These are phyloP conservation scores for Archivesica marissinica DNA, from an alignment of 1,140 invertebrate genomes.

Conservation along the genomic window DNA sequence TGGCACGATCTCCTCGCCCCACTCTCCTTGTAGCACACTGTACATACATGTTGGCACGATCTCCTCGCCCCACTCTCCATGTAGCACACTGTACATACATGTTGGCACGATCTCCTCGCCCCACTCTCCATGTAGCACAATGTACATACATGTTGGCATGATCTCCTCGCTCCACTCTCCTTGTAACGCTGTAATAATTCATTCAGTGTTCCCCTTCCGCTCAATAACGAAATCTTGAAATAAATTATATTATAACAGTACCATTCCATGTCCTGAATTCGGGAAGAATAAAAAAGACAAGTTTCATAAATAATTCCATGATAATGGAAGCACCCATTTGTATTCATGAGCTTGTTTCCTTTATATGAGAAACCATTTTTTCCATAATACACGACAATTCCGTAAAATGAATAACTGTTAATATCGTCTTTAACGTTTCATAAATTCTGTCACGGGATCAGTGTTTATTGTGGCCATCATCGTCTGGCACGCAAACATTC, in stretches of 20 bases:
- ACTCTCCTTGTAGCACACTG: no score
- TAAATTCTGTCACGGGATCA: neutral
- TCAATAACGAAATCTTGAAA: neutral
- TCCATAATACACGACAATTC: neutral
- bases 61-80: no score
- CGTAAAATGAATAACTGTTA: slow-evolving; percentile 8
- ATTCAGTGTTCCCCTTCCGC: neutral
- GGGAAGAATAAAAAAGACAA: neutral
- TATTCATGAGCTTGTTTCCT: slow-evolving; percentile 8
- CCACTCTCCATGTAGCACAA: no score
- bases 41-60: no score
- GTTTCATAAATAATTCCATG: neutral
- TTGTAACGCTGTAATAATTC: no score
- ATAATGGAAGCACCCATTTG: neutral
- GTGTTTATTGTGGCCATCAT: neutral
- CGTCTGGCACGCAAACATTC: neutral
- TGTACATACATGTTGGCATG: no score
- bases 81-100: no score
- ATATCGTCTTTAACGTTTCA: slow-evolving; percentile 2
- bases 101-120: no score
- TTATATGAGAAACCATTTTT: neutral
- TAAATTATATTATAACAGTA: neutral
- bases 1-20: no score
- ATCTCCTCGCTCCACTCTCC: no score
- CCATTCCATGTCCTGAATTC: neutral